Conservation (phyloP, 1,140 invertebrate genomes). For the Lasioglossum albipes region DNA sequence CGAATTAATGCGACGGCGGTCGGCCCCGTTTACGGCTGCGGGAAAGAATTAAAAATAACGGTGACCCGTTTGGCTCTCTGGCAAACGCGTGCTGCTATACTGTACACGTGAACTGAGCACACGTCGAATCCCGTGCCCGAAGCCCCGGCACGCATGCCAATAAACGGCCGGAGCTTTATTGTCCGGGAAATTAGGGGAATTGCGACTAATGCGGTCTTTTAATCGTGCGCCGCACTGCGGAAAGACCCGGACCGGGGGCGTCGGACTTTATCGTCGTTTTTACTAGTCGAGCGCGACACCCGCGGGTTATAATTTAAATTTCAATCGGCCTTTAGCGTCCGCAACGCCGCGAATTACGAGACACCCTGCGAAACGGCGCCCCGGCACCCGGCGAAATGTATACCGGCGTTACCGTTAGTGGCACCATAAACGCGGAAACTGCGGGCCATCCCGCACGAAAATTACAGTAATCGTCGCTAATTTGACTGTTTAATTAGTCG, state of each 20-base stretch:
- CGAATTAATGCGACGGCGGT: conserved; percentile 3
- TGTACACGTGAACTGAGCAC: too few relatives aligned
- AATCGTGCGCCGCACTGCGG: conserved; percentile 44
- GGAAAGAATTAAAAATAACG: conserved; percentile 35
- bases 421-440: conserved; percentile 34
- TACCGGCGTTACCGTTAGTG: conserved; percentile 29
- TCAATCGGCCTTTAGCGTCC: conserved; percentile 35
- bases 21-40: neutral
- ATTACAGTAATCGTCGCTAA: conserved; percentile 59
- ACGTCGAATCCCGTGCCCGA: too few relatives aligned
- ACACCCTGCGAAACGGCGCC: conserved; percentile 41
- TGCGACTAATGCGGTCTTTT: conserved; percentile 49
- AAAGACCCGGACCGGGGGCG: conserved; percentile 12
- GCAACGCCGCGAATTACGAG: conserved; percentile 46
- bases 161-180: conserved; percentile 47
- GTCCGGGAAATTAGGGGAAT: conserved; percentile 54
- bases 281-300: conserved; percentile 10
- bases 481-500: conserved; percentile 57
- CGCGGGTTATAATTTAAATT: conserved; percentile 40
- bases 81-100: too few relatives aligned
- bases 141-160: conserved; percentile 24
- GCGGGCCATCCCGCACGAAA: conserved; percentile 38
- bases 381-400: conserved; percentile 25
- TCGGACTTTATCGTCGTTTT: conserved; percentile 51
- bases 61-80: conserved; percentile 30